Base-by-base conservation (phyloP, 1,140 invertebrate species). In the Panagrolaimus sp. region DNA sequence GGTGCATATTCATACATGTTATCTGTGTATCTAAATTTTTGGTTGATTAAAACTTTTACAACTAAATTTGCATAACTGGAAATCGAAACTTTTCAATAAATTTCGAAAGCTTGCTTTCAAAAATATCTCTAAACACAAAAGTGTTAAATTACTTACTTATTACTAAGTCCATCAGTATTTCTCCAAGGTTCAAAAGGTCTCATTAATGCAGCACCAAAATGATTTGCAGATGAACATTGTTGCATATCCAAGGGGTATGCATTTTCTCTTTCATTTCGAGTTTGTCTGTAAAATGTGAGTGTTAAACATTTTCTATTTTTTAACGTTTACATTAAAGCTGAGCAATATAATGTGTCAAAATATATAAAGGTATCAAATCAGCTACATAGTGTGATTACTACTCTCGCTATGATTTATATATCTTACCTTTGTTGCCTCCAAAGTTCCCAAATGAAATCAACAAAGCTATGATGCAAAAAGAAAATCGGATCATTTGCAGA, bases 401-500 rank as follows among this genome's bases (percentile, higher is more conserved):
- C n/a, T n/a, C n/a, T n/a, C n/a, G n/a, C n/a, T n/a, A n/a, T n/a
- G n/a, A n/a, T n/a, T n/a, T n/a, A n/a, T n/a, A n/a, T n/a, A n/a
- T n/a, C n/a, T n/a, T n/a, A 38, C 31, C 31, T 72, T 25, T 63
- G 44, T 61, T 81, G 71, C 23, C 80, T 38, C 78, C 82, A 82
- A 43, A 74, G 61, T 47, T 82, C 81, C 76, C 77, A 82, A 48
- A 81, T 66, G 42, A 69, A 74, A 72, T 85, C 84, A 11, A 85
- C 77, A 72, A 83, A 85, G 9, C 75, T 69, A 63, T 78, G 76
- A 46, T 77, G 71, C 14, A 76, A 46, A 65, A 76, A 78, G 68
- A 78, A 76, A 42, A 77, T 68, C 2, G 76, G 76, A 69, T 85
- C 84, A 69, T 79, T 84, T 20, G 84, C 77, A 14, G 74, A 74